These are phyloP conservation scores for Geopemphigus sp. DNA, from an alignment of 1,140 invertebrate species.

Conservation along the genomic window DNA sequence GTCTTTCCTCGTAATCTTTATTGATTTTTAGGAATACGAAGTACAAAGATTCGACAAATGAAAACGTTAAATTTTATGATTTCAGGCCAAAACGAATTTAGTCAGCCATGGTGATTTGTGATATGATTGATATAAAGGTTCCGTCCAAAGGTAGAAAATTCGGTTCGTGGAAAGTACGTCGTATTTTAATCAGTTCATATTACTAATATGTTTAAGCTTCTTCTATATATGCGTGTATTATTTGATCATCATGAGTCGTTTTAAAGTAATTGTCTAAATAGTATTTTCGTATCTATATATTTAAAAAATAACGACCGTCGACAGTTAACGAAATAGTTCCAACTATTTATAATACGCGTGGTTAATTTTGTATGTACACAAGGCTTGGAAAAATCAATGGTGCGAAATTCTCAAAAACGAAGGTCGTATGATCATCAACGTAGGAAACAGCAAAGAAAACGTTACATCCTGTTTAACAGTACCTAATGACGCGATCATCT, in stretches of 20 bases:
- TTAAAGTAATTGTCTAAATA: too few species aligned
- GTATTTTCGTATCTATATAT: too few species aligned
- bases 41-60: background rate
- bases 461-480: conserved; percentile 55
- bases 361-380: background rate
- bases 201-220: too few species aligned
- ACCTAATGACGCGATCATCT: conserved; percentile 57
- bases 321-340: too few species aligned
- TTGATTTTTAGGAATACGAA: background rate
- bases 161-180: conserved; percentile 52
- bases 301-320: too few species aligned
- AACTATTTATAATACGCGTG: too few species aligned
- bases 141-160: conserved; percentile 53
- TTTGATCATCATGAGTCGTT: too few species aligned
- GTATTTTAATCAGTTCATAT: background rate
- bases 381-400: conserved; percentile 58
- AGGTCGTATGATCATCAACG: conserved; percentile 55
- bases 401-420: conserved; percentile 56
- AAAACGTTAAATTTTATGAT: background rate
- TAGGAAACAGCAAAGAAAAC: conserved; percentile 54
- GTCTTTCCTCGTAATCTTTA: background rate
- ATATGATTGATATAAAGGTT: conserved; percentile 52
- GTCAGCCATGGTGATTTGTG: conserved; percentile 44
- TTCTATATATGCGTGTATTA: too few species aligned
- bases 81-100: background rate